Conservation (phyloP, 2,113 vertebrate genomes). For the Hemichromis elongatus region DNA sequence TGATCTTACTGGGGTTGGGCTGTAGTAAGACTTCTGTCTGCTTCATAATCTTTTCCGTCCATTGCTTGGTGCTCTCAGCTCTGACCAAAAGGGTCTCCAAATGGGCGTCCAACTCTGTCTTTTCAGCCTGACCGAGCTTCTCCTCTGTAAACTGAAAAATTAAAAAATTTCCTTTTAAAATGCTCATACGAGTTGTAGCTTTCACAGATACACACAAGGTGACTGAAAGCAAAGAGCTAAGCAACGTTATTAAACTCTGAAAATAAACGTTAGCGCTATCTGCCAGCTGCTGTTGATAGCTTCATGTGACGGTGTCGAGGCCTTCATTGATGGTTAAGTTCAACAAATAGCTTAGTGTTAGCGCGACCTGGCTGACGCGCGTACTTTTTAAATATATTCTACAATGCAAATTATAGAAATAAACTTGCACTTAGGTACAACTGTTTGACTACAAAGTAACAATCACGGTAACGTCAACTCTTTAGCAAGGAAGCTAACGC, state of each 20-base stretch:
- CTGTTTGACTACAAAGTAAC: not conserved
- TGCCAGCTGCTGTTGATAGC: not conserved
- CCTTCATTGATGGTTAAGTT: not conserved
- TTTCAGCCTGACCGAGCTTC: constrained; percentile 96
- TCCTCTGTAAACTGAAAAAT: constrained; percentile 91
- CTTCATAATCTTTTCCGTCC: constrained; percentile 96
- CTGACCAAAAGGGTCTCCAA: constrained; percentile 92
- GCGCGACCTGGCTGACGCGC: not conserved
- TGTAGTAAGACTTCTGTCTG: constrained; percentile 96
- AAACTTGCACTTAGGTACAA: not conserved
- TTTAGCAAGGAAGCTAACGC: constrained; percentile 22
- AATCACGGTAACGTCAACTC: not conserved
- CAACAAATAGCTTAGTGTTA: not conserved
- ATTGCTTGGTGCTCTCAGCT: constrained; percentile 93
- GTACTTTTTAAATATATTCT: not conserved
- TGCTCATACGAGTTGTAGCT: not conserved
- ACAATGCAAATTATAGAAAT: not conserved
- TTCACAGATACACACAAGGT: rapidly evolving
- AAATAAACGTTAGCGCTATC: not conserved
- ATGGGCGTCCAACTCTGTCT: constrained; percentile 97
- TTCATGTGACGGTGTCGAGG: not conserved
- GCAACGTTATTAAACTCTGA: not conserved
- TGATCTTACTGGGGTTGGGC: constrained; percentile 93
- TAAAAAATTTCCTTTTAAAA: not conserved
- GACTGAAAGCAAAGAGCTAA: not conserved